Evolutionary conservation across 2,113 vertebrate species (phyloP).

Genomic region (Andinoacara biseriatus): DNA sequence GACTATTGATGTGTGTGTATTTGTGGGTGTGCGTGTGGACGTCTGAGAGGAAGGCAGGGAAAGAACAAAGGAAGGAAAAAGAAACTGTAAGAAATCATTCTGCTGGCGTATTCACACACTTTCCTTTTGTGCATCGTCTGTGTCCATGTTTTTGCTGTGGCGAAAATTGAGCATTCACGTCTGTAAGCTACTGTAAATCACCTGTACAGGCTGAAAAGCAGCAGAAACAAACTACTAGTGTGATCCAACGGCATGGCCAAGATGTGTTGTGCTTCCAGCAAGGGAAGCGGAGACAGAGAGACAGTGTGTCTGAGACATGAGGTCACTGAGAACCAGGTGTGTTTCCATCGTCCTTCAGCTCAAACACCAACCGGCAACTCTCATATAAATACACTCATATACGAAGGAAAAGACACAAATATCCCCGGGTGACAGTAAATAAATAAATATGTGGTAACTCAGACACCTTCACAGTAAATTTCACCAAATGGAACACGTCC

Average conservation of each 20-base stretch:
- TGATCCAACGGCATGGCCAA: slow-evolving; percentile 26
- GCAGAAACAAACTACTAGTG: slow-evolving; percentile 30
- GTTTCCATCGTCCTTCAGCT: slow-evolving; percentile 53
- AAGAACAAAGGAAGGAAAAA: slow-evolving; percentile 54
- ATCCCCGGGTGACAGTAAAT: slow-evolving; percentile 29
- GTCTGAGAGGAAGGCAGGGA: slow-evolving; percentile 22
- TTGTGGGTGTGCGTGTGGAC: slow-evolving; percentile 28
- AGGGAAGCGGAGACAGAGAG: slow-evolving; percentile 41
- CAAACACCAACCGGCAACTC: slow-evolving; percentile 25
- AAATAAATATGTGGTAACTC: background rate
- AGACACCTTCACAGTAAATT: background rate
- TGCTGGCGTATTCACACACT: slow-evolving; percentile 16
- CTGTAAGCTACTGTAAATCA: slow-evolving; percentile 41
- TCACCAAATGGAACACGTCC: slow-evolving; percentile 26
- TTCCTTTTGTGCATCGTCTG: slow-evolving; percentile 1
- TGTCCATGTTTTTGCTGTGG: slow-evolving; percentile 13
- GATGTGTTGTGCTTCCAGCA: slow-evolving; percentile 17
- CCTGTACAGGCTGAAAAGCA: slow-evolving; percentile 25
- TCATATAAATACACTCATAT: slow-evolving; percentile 9
- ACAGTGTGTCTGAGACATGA: slow-evolving; percentile 59
- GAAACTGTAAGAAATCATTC: slow-evolving; percentile 50
- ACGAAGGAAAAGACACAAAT: slow-evolving; percentile 41
- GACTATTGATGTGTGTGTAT: slow-evolving; percentile 67
- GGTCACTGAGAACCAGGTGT: slow-evolving; percentile 56
- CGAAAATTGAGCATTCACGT: slow-evolving; percentile 40